Base-by-base conservation (phyloP, 1,140 invertebrate genomes). In the Drosophila willistoni region DNA sequence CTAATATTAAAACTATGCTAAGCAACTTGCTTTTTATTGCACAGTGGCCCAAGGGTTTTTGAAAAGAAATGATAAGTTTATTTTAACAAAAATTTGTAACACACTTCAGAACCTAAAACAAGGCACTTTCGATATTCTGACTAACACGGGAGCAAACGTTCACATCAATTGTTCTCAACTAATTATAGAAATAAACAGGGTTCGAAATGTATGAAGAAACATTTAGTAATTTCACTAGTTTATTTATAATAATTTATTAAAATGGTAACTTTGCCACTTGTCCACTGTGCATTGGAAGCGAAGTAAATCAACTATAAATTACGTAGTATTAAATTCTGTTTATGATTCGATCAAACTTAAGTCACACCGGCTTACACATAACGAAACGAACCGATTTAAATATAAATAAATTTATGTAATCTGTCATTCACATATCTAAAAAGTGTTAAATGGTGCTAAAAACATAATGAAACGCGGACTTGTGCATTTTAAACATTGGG, bases 361-460 rank as follows among this genome's bases (percentile, higher is more conserved):
- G 7, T 47, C 14, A 47, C 44, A 9, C 7, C 44, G 44, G 17
- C 9, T 7, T 51, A 51, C 44, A 51, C 44, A 51, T 12, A 51
- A 19, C 44, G 17, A 51, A 51, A 71, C 9, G 33, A 22, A 33
- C 25, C 14, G n/a, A 64, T 41, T 42, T 69, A 47, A 22, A 22
- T 22, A 22, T 22, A 22, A 10, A 19, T 22, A 10, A 39, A 64
- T 51, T 36, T 65, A 42, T 56, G 10, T 19, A 47, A 19, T 34
- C 14, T 22, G 56, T 29, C 17, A 19, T 34, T 59, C 56, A 51
- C 1, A 51, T 36, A 33, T 36, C 9, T 17, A 59, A 14, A 9
- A 59, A 59, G 56, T 59, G 44, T 59, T 13, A 19, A 59, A 56
- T 17, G 56, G 56, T 59, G 33, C 56, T 59, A 19, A 59, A 51